These are phyloP conservation scores for Apoda limacodes DNA, from an alignment of 2,888 invertebrate species.

Conservation along the genomic window DNA sequence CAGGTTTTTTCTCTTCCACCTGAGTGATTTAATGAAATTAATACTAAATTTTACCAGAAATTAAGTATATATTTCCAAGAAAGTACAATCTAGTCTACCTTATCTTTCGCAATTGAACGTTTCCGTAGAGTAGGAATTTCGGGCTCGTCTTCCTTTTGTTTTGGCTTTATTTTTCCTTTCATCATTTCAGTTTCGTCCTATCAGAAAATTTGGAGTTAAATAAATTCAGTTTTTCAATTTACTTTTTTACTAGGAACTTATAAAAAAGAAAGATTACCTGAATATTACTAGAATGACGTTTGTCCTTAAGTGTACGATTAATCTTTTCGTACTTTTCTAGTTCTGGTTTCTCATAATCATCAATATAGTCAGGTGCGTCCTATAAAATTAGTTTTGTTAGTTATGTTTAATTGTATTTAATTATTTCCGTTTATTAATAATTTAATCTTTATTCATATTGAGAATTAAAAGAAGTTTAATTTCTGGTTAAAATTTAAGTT, in stretches of 20 bases:
- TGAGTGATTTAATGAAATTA: constrained; percentile 24
- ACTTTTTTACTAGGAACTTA: constrained; percentile 1
- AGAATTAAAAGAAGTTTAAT: constrained; percentile 1
- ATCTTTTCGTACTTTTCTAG: constrained; percentile 76
- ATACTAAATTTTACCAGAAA: neutral
- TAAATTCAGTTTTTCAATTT: constrained; percentile 5
- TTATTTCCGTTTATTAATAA: constrained; percentile 1
- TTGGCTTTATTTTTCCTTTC: constrained; percentile 60
- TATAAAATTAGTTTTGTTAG: constrained; percentile 26
- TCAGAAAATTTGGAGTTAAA: constrained; percentile 19
- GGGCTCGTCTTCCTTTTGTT: constrained; percentile 52
- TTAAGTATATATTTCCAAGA: constrained; percentile 1
- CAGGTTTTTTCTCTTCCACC: constrained; percentile 57
- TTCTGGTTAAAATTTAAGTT: neutral
- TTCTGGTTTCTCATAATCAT: constrained; percentile 80
- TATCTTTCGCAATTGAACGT: constrained; percentile 52
- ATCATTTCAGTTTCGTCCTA: constrained; percentile 59
- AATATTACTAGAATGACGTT: constrained; percentile 46
- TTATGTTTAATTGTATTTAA: constrained; percentile 4
- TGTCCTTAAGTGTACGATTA: constrained; percentile 52
- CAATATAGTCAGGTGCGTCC: constrained; percentile 62
- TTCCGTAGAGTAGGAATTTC: constrained; percentile 53
- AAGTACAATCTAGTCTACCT: constrained; percentile 32
- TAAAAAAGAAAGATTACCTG: constrained; percentile 47
- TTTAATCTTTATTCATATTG: neutral